These are phyloP conservation scores for Pycnonotus jocosus DNA, from an alignment of 2,113 vertebrate species.

Conservation along the genomic window DNA sequence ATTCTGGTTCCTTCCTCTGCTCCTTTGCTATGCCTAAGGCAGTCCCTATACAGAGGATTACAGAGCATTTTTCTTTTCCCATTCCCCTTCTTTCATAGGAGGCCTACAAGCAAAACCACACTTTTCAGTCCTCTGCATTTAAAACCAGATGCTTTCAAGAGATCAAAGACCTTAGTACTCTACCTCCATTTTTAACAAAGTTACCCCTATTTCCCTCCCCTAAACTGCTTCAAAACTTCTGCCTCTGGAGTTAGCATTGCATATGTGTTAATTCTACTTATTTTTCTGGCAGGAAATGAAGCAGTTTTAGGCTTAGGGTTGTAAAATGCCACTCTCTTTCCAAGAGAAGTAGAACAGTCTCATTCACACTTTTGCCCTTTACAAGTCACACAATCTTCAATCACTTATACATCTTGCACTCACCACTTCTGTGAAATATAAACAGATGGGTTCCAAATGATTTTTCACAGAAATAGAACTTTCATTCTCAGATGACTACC, in stretches of 20 bases:
- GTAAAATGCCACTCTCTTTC: constrained; percentile 5
- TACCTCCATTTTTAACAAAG: neutral
- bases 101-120: neutral
- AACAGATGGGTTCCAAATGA: constrained; percentile 42
- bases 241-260: neutral
- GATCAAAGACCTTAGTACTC: neutral
- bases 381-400: constrained; percentile 55
- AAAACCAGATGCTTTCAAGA: neutral
- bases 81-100: neutral
- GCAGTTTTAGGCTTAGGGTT: neutral
- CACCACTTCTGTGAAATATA: constrained; percentile 9
- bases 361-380: constrained; percentile 63
- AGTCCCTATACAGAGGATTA: neutral
- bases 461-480: constrained; percentile 27
- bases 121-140: neutral
- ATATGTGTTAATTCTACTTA: neutral
- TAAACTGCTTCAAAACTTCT: neutral
- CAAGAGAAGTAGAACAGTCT: constrained; percentile 28
- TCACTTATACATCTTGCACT: constrained; percentile 51
- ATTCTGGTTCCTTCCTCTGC: neutral
- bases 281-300: constrained; percentile 12
- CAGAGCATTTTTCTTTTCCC: neutral
- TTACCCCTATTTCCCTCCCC: neutral
- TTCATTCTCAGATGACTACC: constrained; percentile 5
- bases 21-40: neutral